These are phyloP conservation scores for Trogon melanurus DNA, from an alignment of 2,113 vertebrate species.

Conservation along the genomic window DNA sequence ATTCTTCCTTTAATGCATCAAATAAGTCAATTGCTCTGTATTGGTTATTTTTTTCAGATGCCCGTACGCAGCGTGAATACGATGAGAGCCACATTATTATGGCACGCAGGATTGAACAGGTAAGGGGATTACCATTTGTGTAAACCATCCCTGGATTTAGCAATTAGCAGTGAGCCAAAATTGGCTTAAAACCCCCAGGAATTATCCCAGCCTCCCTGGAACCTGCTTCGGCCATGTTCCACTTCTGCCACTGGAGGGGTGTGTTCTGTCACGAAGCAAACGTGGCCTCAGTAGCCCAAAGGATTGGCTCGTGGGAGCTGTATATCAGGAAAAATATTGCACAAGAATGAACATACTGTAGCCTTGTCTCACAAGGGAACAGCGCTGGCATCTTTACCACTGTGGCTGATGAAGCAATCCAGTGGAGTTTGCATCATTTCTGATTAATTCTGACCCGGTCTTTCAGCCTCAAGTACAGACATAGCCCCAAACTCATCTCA, in stretches of 20 bases:
- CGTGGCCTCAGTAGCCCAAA: not conserved
- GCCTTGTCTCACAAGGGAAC: not conserved
- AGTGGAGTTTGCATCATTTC: not conserved
- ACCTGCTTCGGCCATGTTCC: not conserved
- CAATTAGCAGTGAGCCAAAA: not conserved
- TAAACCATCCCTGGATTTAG: not conserved
- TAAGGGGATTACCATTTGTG: slow-evolving; percentile 3
- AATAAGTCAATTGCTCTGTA: not conserved
- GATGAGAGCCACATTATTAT: slow-evolving; percentile 83
- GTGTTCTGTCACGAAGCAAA: not conserved
- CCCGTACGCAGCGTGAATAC: slow-evolving; percentile 80
- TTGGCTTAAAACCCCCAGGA: not conserved
- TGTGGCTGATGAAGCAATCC: not conserved
- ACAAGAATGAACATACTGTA: not conserved
- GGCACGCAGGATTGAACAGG: slow-evolving; percentile 79
- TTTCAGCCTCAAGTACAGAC: not conserved
- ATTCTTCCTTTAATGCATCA: not conserved
- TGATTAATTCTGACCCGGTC: not conserved
- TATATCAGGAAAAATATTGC: not conserved
- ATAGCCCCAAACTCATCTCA: not conserved
- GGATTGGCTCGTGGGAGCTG: not conserved
- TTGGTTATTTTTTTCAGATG: slow-evolving; percentile 76
- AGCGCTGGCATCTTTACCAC: not conserved
- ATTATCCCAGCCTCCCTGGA: not conserved
- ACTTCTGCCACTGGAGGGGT: not conserved